Evolutionary conservation across 1,140 invertebrate species (phyloP).

Genomic region (Drosophila truncata): DNA sequence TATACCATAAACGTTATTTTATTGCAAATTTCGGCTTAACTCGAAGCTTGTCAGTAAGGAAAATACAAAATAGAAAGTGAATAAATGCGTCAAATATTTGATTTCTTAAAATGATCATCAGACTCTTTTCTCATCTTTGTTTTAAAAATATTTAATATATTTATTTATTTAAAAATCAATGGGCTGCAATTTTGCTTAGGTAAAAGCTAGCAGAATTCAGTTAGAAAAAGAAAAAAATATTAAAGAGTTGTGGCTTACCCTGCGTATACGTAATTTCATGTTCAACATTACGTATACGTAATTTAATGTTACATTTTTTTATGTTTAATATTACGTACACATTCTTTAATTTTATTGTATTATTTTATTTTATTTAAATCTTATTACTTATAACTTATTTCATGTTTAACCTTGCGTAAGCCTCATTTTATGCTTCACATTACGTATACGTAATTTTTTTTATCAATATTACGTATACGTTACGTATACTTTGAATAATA

Average conservation of each 20-base stretch:
- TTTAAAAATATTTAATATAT: not conserved
- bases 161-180: not conserved
- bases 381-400: not conserved
- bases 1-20: constrained; percentile 1
- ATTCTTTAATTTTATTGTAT: too few species aligned
- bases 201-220: not conserved
- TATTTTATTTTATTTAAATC: too few species aligned
- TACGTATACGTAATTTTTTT: constrained; percentile 3
- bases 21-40: not conserved
- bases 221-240: not conserved
- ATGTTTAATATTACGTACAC: not conserved
- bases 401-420: too few species aligned
- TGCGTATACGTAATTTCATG: not conserved
- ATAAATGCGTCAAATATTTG: not conserved
- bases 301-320: too few species aligned
- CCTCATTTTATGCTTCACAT: not conserved
- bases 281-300: not conserved
- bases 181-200: not conserved
- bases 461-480: not conserved
- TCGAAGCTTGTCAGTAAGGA: too few species aligned
- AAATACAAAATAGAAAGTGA: not conserved
- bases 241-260: not conserved
- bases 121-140: not conserved
- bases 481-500: too few species aligned
- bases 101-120: not conserved